A percentile compares a stretch with the other conserved stretches of the same genome.
Conservation (phyloP, 1,140 invertebrate genomes). For the Maniola jurtina region DNA sequence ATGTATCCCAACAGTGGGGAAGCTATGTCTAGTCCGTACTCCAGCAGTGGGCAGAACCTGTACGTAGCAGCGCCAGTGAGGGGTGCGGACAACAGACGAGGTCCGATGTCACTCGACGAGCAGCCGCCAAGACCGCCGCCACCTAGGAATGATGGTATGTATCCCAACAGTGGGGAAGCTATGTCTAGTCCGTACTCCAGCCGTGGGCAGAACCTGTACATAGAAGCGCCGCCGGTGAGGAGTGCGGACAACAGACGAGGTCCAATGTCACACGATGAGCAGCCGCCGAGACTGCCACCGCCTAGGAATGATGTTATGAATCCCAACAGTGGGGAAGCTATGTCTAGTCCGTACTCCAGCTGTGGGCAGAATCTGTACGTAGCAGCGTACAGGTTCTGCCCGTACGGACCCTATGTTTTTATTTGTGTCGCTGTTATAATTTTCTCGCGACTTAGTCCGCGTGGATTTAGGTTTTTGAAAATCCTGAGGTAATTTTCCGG, state of each 20-base stretch:
- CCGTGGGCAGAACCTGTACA: slow-evolving; percentile 92
- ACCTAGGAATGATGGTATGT: slow-evolving; percentile 87
- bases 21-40: slow-evolving; percentile 84
- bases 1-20: slow-evolving; percentile 68
- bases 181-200: slow-evolving; percentile 83
- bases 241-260: slow-evolving; percentile 40
- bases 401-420: no score
- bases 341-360: slow-evolving; percentile 83
- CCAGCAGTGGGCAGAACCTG: slow-evolving; percentile 88
- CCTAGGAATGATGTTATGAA: slow-evolving; percentile 88
- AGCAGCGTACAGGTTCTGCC: no score
- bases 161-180: slow-evolving; percentile 70
- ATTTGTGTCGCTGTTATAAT: background rate
- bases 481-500: no score
- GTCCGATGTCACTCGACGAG: slow-evolving; percentile 80
- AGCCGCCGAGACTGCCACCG: slow-evolving; percentile 91
- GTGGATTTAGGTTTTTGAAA: background rate
- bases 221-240: slow-evolving; percentile 87
- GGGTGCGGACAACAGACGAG: slow-evolving; percentile 40
- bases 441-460: no score
- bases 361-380: slow-evolving; percentile 94
- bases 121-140: slow-evolving; percentile 92
- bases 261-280: slow-evolving; percentile 81
- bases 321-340: slow-evolving; percentile 70
- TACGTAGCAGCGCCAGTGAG: slow-evolving; percentile 91